These are phyloP conservation scores for Amphiduros pacificus DNA, from an alignment of 2,888 invertebrate genomes.

Conservation along the genomic window DNA sequence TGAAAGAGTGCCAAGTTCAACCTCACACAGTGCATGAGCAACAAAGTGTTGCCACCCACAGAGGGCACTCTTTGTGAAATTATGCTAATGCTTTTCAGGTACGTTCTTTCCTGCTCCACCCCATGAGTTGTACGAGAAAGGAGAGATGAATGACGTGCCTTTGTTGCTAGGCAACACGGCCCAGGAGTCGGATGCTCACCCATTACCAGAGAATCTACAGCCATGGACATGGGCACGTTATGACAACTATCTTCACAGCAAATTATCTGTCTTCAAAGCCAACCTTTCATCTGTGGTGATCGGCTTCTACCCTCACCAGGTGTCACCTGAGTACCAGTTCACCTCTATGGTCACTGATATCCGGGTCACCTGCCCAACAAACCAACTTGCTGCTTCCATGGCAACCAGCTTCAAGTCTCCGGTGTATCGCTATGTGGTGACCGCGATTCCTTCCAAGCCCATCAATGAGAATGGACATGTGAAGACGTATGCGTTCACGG, in stretches of 20 bases:
- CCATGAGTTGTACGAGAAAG: no score
- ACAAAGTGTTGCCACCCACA: no score
- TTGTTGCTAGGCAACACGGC: slow-evolving; percentile 38
- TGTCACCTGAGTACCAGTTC: slow-evolving; percentile 37
- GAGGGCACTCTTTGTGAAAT: no score
- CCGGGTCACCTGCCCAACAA: slow-evolving; percentile 43
- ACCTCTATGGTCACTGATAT: slow-evolving; percentile 49
- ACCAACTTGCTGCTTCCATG: slow-evolving; percentile 19
- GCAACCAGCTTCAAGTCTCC: slow-evolving; percentile 11
- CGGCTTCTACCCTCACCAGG: slow-evolving; percentile 26
- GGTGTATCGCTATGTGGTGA: slow-evolving; percentile 23
- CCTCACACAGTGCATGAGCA: no score
- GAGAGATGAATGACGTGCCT: no score
- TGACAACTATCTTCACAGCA: slow-evolving; percentile 37
- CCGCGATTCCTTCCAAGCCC: background rate
- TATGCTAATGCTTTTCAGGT: no score
- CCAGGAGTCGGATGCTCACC: slow-evolving; percentile 42
- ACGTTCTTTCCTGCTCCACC: no score
- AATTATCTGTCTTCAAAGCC: slow-evolving; percentile 39
- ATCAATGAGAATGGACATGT: background rate
- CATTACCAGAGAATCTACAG: slow-evolving; percentile 33
- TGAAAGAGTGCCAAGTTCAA: no score
- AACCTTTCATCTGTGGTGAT: slow-evolving; percentile 32
- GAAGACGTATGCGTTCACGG: slow-evolving; percentile 23
- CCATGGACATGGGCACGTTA: slow-evolving; percentile 43